A percentile compares a stretch with the other conserved stretches of the same genome.
These are phyloP conservation scores for Erebia epiphron DNA, from an alignment of 2,888 invertebrate genomes.

Conservation along the genomic window DNA sequence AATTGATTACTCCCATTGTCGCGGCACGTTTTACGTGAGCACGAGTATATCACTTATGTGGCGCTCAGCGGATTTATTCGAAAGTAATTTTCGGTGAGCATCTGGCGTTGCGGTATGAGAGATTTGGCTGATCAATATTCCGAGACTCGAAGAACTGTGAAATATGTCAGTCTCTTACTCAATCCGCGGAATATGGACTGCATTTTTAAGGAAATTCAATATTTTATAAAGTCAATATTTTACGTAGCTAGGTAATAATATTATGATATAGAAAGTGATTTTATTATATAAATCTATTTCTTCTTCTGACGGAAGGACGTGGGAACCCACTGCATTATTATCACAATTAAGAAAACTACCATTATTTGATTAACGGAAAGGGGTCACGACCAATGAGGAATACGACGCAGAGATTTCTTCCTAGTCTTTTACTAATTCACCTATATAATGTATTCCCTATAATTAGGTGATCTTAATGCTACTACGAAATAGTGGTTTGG, in stretches of 20 bases:
- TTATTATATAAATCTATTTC: neutral
- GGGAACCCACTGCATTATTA: too few species aligned
- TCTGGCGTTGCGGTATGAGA: conserved; percentile 78
- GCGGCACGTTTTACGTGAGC: conserved; percentile 47
- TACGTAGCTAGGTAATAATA: neutral
- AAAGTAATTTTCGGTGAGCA: conserved; percentile 80
- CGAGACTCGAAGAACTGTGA: conserved; percentile 75
- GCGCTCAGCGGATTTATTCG: conserved; percentile 74
- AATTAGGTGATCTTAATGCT: too few species aligned
- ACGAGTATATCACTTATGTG: conserved; percentile 50
- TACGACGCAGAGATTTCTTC: neutral
- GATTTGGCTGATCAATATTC: conserved; percentile 81
- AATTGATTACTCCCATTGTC: conserved; percentile 55
- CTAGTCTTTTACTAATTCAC: too few species aligned
- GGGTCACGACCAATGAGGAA: too few species aligned
- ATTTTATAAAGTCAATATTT: conserved; percentile 19
- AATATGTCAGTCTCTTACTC: conserved; percentile 78
- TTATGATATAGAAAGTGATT: neutral
- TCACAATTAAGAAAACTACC: too few species aligned
- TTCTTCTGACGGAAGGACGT: too few species aligned
- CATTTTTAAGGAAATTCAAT: conserved; percentile 27
- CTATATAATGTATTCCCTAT: too few species aligned
- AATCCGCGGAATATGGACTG: conserved; percentile 62
- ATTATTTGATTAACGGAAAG: too few species aligned
- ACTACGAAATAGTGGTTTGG: too few species aligned